Conservation (phyloP, 1,140 invertebrate genomes). For the Aphidius gifuensis region DNA sequence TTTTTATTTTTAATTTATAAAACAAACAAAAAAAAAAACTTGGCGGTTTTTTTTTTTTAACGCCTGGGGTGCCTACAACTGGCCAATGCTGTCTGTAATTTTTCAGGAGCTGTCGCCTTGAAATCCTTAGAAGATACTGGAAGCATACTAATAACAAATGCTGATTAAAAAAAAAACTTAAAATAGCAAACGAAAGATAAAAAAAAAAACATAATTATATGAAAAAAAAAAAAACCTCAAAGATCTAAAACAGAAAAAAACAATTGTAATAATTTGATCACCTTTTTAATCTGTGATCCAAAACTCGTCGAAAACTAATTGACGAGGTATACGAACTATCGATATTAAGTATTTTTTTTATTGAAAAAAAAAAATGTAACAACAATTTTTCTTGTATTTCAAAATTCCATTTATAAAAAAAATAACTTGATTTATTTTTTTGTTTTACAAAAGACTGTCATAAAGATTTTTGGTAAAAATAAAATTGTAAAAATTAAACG, state of each 20-base stretch:
- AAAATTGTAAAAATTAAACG: too few relatives aligned
- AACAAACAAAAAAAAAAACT: neutral
- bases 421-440: too few relatives aligned
- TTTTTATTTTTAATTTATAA: neutral
- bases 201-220: neutral
- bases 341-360: too few relatives aligned
- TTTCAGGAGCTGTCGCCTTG: conserved; percentile 58
- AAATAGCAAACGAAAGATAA: conserved; percentile 9
- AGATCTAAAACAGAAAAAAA: conserved; percentile 14
- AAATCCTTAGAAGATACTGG: conserved; percentile 49
- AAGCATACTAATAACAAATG: conserved; percentile 20
- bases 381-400: too few relatives aligned
- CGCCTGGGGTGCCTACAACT: conserved; percentile 38
- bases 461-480: too few relatives aligned
- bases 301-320: conserved; percentile 33
- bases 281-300: conserved; percentile 55
- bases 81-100: conserved; percentile 45
- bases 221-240: conserved; percentile 20
- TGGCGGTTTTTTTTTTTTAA: conserved; percentile 8
- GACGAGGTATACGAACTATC: too few relatives aligned
- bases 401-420: too few relatives aligned
- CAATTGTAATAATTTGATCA: conserved; percentile 47
- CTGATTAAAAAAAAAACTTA: conserved; percentile 14
- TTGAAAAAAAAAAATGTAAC: too few relatives aligned
- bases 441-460: too few relatives aligned